Base-by-base conservation (phyloP, 92 coral and sea anemone species). In the Muricea muricata region DNA sequence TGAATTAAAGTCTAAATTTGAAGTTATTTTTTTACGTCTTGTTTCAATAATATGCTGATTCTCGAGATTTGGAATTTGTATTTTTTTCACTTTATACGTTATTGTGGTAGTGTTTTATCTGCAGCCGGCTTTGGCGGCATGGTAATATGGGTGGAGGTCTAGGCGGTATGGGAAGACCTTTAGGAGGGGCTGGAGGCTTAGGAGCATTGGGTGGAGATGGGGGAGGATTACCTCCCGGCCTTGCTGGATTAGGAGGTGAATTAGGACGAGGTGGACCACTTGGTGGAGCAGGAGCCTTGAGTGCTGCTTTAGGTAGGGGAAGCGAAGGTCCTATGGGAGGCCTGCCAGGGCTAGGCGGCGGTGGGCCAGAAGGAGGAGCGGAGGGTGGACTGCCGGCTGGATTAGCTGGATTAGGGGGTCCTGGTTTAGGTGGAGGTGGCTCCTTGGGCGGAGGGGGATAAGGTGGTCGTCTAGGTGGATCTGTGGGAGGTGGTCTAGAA, bases 141-240 rank as follows among this genome's bases (percentile, higher is more conserved):
- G 61, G 61, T 1, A 26, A 54, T 26, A 54, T 54, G 61, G 11
- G 32, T 11, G 68, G 68, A 29, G 68, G 33, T 3, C 17, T 60
- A 60, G 32, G 68, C 1, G 32, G 29, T 29, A 60, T 60, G 32
- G 65, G 65, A 57, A 26, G 65, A 18, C 23, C 23, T 42, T 7
- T 42, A 6, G 65, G 68, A 60, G 68, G 68, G 12, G 68, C 32
- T 12, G 68, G 68, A 6, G 68, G 68, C 1, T 11, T 60, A 20
- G 76, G 21, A 28, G 47, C 37, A 71, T 90, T 90, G 26, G 94
- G 74, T 17, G 91, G 78, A 65, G 50, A 86, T 13, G 77, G 88
- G 13, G 89, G 85, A 11, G 97, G 97, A 20, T 85, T 86, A 65
- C 92, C 83, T 7, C 90, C 84, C 47, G 94, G 91, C 55, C 81